Evolutionary conservation across 2,113 vertebrate genomes (phyloP), one percentile per base, ranked within the genome.

Genomic region (Lethenteron camtschaticum): DNA sequence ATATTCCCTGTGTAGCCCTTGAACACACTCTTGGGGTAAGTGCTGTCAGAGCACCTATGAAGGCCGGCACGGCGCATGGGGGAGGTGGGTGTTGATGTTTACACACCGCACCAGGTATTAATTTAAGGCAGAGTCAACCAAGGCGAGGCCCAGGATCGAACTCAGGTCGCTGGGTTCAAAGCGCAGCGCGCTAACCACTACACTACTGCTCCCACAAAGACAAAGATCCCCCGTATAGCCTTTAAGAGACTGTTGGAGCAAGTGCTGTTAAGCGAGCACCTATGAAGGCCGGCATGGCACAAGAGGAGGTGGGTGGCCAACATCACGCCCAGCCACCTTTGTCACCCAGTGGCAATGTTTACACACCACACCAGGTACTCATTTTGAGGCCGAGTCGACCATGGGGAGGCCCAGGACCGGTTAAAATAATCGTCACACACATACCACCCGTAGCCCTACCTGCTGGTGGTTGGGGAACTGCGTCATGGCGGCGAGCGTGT

Each of bases 391-490:
- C 57, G 11, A 12, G 68, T 2, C 18, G 11, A 12, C 11, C 20
- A 9, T 14, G 68, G 68, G 68, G 16, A 12, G 1, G 68, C 7
- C 20, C 20, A 12, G 68, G 56, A 55, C 13, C 41, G 41, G 41
- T 13, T 55, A 55, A 12, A 13, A 13, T 9, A 14, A 18, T 20
- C 13, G 68, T 12, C 55, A 72, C 59, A 0, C 1, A 2, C 58
- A 20, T 0, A 56, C 68, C 41, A 6, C 41, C 41, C 60, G 70
- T n/a, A 69, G 5, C 1, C 68, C 74, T 79, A 85, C 84, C 82
- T 86, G 94, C 68, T 97, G 92, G 75, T 97, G 94, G 73, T 99
- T 99, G 57, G 94, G 94, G 75, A 99, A 99, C 68, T 91, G 89
- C 76, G 88, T 88, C 94, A 97, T 99, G 75, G 91, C 94, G 77